Evolutionary conservation across 2,888 invertebrate genomes (phyloP), one percentile per base, ranked within the genome.

Genomic region (Melitaea athalia): DNA sequence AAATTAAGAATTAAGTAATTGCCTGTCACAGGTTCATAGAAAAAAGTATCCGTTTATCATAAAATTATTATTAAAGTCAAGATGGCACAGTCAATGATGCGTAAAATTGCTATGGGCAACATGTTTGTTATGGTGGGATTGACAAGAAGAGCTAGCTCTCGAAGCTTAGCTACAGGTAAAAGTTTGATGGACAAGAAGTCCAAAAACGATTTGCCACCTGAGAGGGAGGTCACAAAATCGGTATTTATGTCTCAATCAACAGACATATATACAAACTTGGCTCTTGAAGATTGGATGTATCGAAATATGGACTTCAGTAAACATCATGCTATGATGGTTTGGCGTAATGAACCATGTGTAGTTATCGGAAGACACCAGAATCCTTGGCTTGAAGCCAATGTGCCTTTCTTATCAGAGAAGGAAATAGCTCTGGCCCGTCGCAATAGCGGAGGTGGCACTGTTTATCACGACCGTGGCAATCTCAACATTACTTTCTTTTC

Each of bases 291-390:
- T 86, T 99, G 99, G 98, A 93, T 99, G 79, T 99, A 98, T 88
- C 95, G 95, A 66, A 96, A 98, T 82, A 95, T 95, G 85, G 95
- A 98, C 85, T 97, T 98, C 77, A 93, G 94, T 6, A 94, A 96
- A 70, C 96, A 97, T 82, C 97, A 98, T 85, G 94, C 98, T 3
- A 92, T 99, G 83, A 94, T 99, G 87, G 91, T 99, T 67, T 99
- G 99, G 98, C 95, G 96, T 64, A 99, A 99, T 86, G 94, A 96
- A 75, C 99, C 99, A 0, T 97, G 98, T 83, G 97, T 99, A 64
- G 99, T 99, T 6, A 95, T 99, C 83, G 99, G 99, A 7, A 95
- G 98, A 68, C 98, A 99, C 87, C 99, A 99, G 87, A 99, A 99
- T 88, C 98, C 99, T 0, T 99, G 99, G 96, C 85, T 95, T 45